Evolutionary conservation across 2,888 invertebrate genomes (phyloP).

Genomic region (Shargacucullia verbasci): DNA sequence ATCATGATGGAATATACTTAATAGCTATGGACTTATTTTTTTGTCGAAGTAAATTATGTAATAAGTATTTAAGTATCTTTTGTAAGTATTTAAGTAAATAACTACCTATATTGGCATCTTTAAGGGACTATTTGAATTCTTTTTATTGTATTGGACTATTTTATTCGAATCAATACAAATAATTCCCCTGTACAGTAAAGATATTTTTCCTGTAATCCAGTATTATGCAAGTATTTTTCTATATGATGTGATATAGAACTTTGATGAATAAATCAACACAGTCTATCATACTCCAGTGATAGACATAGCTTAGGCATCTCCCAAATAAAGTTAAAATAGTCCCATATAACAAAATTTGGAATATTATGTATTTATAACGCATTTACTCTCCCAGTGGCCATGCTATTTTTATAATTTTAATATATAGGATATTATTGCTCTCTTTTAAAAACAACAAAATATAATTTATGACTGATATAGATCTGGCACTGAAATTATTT

Average conservation of each 20-base stretch:
- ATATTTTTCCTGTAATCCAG: too few species aligned
- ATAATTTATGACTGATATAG: constrained; percentile 47
- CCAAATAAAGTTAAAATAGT: constrained; percentile 35
- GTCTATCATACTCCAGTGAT: too few species aligned
- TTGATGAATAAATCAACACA: too few species aligned
- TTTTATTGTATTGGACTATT: too few species aligned
- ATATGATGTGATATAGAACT: too few species aligned
- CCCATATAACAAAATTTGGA: constrained; percentile 48
- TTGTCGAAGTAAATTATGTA: constrained; percentile 44
- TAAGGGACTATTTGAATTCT: constrained; percentile 48
- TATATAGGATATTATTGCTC: constrained; percentile 68
- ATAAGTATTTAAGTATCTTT: constrained; percentile 54
- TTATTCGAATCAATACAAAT: too few species aligned
- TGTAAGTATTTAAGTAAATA: constrained; percentile 47
- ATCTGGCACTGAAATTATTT: constrained; percentile 60
- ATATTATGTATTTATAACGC: constrained; percentile 57
- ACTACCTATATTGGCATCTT: constrained; percentile 44
- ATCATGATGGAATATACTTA: constrained; percentile 56
- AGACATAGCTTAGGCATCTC: too few species aligned
- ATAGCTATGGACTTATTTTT: constrained; percentile 53
- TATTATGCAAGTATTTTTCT: too few species aligned
- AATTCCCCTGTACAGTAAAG: too few species aligned
- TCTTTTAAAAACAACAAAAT: constrained; percentile 59
- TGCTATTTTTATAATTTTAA: constrained; percentile 75
- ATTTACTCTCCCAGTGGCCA: constrained; percentile 85